Base-by-base conservation (phyloP, 1,140 invertebrate species). In the Gyrodactylus bullatarudis region DNA sequence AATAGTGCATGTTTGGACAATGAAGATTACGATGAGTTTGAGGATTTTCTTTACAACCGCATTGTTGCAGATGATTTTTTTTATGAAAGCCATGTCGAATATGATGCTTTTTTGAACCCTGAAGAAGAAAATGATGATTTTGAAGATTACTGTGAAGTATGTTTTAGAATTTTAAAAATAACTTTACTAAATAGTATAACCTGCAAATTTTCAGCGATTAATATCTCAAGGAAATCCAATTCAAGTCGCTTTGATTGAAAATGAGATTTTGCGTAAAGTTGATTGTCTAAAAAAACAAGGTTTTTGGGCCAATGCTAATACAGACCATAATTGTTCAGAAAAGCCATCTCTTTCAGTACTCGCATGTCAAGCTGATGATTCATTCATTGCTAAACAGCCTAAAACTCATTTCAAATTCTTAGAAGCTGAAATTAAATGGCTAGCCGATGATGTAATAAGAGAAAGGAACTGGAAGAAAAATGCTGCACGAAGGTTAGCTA, bases 401-500 rank as follows among this genome's bases (percentile, higher is more conserved):
- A 96, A 96, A 83, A 87, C 87, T n/a, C 93, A 98, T 79, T 97
- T 92, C 92, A 94, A 98, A 80, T 98, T 93, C 81, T 83, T 99
- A 71, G 80, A 98, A 16, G 94, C 98, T 80, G 94, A 99, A 82
- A 95, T 97, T 89, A 87, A 87, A 23, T 99, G 94, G 94, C 83
- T 99, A 72, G 89, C 91, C 34, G 87, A 89, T 54, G 93, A 98
- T 82, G 97, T 98, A 84, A 88, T 88, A 26, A 89, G 94, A 79
- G 93, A 98, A 81, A 83, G 91, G 71, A 96, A 94, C 79, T 94
- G 89, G 90, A 98, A 97, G 78, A 92, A 91, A 80, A 87, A 87
- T 70, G 87, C 88, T 8, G 90, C 91, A 0, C 34, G 34, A 16
- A 54, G 34, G n/a, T 16, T 71, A 25, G 70, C 70, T 24, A 24